Percentiles rank a stretch among this genome's conserved stretches.
Evolutionary conservation across 2,888 invertebrate genomes (phyloP).

Genomic region (Heliconius cydno): DNA sequence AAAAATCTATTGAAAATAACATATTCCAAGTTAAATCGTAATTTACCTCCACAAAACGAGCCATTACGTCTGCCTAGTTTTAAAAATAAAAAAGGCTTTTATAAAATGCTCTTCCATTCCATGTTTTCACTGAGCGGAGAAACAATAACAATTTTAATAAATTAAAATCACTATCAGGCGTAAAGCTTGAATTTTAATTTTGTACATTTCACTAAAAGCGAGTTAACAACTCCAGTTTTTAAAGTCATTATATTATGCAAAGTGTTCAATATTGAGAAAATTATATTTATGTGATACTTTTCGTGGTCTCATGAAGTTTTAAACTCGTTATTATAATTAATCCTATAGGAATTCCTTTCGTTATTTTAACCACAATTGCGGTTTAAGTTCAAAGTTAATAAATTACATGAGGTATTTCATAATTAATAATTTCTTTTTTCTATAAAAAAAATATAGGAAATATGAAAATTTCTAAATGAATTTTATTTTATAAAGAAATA

Average conservation of each 20-base stretch:
- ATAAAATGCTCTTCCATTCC: constrained; percentile 35
- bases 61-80: constrained; percentile 16
- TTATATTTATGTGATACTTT: constrained; percentile 44
- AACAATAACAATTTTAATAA: constrained; percentile 41
- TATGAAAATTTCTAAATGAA: background rate
- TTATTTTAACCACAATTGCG: background rate
- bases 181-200: constrained; percentile 51
- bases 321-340: too few species aligned
- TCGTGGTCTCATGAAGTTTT: constrained; percentile 16
- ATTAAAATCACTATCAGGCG: constrained; percentile 47
- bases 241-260: constrained; percentile 49
- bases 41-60: constrained; percentile 25
- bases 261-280: constrained; percentile 52
- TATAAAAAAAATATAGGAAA: background rate
- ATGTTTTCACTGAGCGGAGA: constrained; percentile 29
- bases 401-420: background rate
- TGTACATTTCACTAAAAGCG: constrained; percentile 51
- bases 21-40: background rate
- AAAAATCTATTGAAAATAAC: background rate
- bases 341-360: too few species aligned
- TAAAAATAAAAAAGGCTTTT: constrained; percentile 31
- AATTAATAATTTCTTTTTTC: background rate
- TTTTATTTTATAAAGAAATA: background rate
- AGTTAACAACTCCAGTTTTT: constrained; percentile 50
- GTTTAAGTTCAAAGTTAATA: background rate